These are phyloP conservation scores for Odocoileus hemionus DNA, from an alignment of 2,113 vertebrate genomes.

Conservation along the genomic window DNA sequence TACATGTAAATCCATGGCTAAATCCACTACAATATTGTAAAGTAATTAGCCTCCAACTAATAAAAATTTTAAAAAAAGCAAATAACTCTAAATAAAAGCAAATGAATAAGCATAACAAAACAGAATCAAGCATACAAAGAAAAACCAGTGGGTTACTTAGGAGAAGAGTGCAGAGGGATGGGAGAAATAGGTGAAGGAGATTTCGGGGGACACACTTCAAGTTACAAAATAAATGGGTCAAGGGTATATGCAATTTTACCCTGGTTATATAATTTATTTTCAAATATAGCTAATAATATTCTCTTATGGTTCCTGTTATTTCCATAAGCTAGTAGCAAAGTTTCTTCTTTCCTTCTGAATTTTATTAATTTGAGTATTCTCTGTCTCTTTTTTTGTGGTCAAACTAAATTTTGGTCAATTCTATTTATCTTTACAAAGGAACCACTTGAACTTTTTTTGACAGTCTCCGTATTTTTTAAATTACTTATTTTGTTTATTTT, in stretches of 20 bases:
- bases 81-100: neutral
- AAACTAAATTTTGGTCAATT: neutral
- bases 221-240: neutral
- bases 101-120: neutral
- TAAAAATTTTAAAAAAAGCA: neutral
- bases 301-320: neutral
- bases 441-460: neutral
- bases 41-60: no score
- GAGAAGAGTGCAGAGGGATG: rapidly evolving
- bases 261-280: neutral
- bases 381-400: neutral
- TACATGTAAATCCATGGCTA: no score
- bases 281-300: neutral
- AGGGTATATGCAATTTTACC: neutral
- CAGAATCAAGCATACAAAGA: neutral
- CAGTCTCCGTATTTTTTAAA: neutral
- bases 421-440: neutral
- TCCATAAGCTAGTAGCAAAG: neutral
- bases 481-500: neutral
- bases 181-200: neutral
- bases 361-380: neutral
- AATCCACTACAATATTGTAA: no score
- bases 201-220: neutral
- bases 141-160: neutral
- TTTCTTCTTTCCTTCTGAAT: neutral